Base-by-base conservation (phyloP, 2,113 vertebrate genomes). In the Microcebus tavaratra region DNA sequence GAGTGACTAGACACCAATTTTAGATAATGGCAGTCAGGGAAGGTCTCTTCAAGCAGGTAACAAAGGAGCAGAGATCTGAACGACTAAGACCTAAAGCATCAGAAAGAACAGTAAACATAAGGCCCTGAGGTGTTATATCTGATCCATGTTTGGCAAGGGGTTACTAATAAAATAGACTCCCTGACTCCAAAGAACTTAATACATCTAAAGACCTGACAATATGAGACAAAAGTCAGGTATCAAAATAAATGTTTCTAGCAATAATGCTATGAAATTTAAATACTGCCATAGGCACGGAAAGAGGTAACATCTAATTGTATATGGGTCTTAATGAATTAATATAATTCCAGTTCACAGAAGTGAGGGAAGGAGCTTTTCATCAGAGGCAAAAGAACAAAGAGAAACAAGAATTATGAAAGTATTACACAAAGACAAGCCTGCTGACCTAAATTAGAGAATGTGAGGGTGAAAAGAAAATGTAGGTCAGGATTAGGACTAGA, bases 241-340 rank as follows among this genome's bases (percentile, higher is more conserved):
- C 29, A 73, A 83, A 95, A 48, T 63, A 90, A 90, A 57, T 36
- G 39, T 88, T 84, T 75, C 87, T 45, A 91, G 39, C 63, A 90
- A 23, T 53, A 55, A 73, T 67, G 42, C 65, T 82, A 88, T 67
- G 34, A 25, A 63, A 80, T 81, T 85, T 75, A 68, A 87, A 90
- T 11, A 73, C 31, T 79, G 6, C 21, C 55, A 91, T 42, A 93
- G 36, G 27, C 29, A 76, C 34, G 36, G 31, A 86, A 90, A 29
- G 8, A 79, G 59, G 18, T 27, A 84, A 94, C 72, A 87, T 67
- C 53, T 92, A 59, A 79, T 25, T 68, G 83, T 27, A 88, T 48
- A n/a, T 94, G 23, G 10, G 50, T 80, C 31, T 82, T 48, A 21
- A 36, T 53, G 36, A 67, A 45, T 48, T n/a, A 85, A 25, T 23